Evolutionary conservation across 2,113 vertebrate species (phyloP).

Genomic region (Chroicocephalus ridibundus): DNA sequence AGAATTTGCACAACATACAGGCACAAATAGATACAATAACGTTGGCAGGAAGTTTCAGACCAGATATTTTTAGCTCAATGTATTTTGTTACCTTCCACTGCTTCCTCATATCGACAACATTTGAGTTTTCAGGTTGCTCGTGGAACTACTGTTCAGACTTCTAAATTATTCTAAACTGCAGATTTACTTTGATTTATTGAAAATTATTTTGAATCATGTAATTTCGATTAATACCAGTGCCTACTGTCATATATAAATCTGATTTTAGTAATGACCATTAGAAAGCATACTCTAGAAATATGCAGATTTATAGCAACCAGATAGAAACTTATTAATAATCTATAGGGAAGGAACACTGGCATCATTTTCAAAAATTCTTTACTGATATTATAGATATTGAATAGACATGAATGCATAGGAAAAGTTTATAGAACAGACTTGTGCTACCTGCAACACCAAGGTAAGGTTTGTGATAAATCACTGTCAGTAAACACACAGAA

Average conservation of each 20-base stretch:
- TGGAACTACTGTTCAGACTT: not conserved
- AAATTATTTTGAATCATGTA: not conserved
- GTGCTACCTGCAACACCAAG: not conserved
- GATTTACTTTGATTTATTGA: not conserved
- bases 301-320: not conserved
- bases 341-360: not conserved
- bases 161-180: not conserved
- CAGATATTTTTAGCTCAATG: not conserved
- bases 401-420: not conserved
- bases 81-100: not conserved
- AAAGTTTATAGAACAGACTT: not conserved
- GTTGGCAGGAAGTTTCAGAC: not conserved
- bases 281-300: not conserved
- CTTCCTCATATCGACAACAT: not conserved
- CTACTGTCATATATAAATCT: not conserved
- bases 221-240: not conserved
- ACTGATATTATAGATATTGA: not conserved
- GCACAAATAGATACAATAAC: not conserved
- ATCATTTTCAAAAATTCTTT: not conserved
- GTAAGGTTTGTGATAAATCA: not conserved
- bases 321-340: not conserved
- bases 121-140: not conserved
- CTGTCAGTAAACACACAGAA: not conserved
- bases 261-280: not conserved
- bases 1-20: constrained; percentile 29